Base-by-base conservation (phyloP, 53 echinoderm and acorn worm genomes). In the Arbacia lixula region DNA sequence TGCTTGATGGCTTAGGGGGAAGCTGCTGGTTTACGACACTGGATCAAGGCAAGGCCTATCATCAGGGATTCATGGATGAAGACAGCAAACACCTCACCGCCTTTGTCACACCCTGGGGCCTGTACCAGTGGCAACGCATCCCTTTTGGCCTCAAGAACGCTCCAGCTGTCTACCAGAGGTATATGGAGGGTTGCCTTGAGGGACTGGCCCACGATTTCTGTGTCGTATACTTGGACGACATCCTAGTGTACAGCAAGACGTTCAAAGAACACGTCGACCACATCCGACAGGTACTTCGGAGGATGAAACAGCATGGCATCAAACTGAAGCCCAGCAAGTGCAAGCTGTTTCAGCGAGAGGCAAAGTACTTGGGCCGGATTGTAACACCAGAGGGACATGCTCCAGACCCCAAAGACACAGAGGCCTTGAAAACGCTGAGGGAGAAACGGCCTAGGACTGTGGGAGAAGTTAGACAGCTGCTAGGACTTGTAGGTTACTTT, bases 41-140 rank as follows among this genome's bases (percentile, higher is more conserved):
- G 21, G 83, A 88, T 42, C 92, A 92, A 53, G 86, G 88, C 3
- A 92, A 85, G 22, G 92, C 89, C 0, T 92, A 92, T 36, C 89
- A 92, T 57, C 86, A 92, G 52, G 92, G 92, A 0, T 92, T 86
- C 50, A 86, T 92, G 86, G 42, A 51, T 11, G 76, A 86, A 11
- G 76, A 92, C 14, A 89, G 86, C 14, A 43, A 35, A 14, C 84
- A 75, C 20, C 53, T 88, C 20, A 88, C 88, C 6, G 89, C 89
- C 14, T 94, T 94, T 30, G 76, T 94, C 3, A 94, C 94, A 6
- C 94, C 91, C 9, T 94, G 94, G 91, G 93, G 93, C 2, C 66
- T 93, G 3, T 72, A 93, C 52, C 90, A 93, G 38, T 93, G 91
- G 91, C 69, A 77, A 0, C 41, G 91, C 8, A 91, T 94, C 5